These are phyloP conservation scores for Xyrauchen texanus DNA, from an alignment of 2,113 vertebrate species.

Conservation along the genomic window DNA sequence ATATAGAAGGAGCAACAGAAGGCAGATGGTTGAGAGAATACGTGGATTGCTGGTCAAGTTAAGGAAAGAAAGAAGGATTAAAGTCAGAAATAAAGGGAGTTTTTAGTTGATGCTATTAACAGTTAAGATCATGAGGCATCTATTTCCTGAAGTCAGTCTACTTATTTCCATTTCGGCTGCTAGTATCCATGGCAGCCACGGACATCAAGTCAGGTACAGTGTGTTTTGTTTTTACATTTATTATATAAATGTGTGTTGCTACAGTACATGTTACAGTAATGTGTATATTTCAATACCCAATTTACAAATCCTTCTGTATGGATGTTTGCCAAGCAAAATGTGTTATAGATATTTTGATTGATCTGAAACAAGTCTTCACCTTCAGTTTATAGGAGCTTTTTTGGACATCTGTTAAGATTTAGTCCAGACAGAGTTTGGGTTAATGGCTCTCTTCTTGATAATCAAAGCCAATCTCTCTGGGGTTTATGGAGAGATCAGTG, in stretches of 20 bases:
- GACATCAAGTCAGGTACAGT: slow-evolving; percentile 68
- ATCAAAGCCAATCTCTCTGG: neutral
- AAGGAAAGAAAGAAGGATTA: neutral
- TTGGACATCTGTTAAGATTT: slow-evolving; percentile 3
- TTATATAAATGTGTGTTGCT: slow-evolving; percentile 6
- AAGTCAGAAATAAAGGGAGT: neutral
- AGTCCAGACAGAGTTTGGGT: neutral
- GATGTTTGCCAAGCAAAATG: neutral
- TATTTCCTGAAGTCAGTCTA: slow-evolving; percentile 27
- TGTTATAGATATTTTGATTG: neutral
- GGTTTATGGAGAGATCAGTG: neutral
- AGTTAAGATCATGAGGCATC: slow-evolving; percentile 65
- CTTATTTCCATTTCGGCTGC: slow-evolving; percentile 62
- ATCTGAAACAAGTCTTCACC: neutral
- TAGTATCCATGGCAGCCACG: slow-evolving; percentile 67
- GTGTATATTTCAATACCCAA: neutral
- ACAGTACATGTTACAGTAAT: neutral
- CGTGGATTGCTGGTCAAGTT: neutral
- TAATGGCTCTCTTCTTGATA: neutral
- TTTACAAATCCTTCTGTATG: neutral
- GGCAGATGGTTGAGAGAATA: neutral
- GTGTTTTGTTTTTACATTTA: slow-evolving; percentile 34
- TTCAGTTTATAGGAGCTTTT: neutral
- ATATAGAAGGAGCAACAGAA: slow-evolving; percentile 49
- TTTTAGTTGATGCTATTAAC: neutral